Base-by-base conservation (phyloP, 2,797 vertebrate genomes). In the Kryptolebias ocellatus region DNA sequence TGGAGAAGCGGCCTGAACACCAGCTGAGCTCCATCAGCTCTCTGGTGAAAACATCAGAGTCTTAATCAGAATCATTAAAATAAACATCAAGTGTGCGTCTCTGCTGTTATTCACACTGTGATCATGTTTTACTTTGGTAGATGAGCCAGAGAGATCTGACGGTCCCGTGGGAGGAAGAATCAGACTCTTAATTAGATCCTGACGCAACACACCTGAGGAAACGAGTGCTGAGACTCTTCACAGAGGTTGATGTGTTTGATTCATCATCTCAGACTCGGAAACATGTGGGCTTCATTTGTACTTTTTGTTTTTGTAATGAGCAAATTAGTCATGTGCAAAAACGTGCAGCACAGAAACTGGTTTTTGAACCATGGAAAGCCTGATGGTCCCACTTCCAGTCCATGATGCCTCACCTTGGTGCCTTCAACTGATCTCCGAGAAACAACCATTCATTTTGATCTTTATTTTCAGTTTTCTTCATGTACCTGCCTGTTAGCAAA, bases 171-270 rank as follows among this genome's bases (percentile, higher is more conserved):
- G 76, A 44, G 67, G 53, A 47, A 55, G 68, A 34, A 15, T 28
- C 5, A 18, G 67, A 46, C 45, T 77, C 53, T 52, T 87, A 85
- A 87, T 82, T 76, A 78, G 74, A 76, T 55, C 65, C 79, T 82
- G 83, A 83, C 78, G 79, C 63, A 87, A 87, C 74, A 18, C 64
- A 76, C 79, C 80, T 72, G 80, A n/a, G 79, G 71, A 76, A 53
- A 28, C 14, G 2, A 2, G 49, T 5, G 70, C n/a, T 1, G 61
- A 64, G 75, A 53, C 1, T 34, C 39, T 12, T 49, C 57, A 27
- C 61, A 73, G 74, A 56, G 59, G 62, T 17, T 53, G 0, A 68
- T 29, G 39, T 44, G 55, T 69, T 74, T 70, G 44, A 78, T 63
- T 78, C 31, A 12, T 46, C n/a, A 12, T 53, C 57, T 73, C 7